Conservation (phyloP, 2,888 invertebrate genomes). For the Mycalesis mineus region DNA sequence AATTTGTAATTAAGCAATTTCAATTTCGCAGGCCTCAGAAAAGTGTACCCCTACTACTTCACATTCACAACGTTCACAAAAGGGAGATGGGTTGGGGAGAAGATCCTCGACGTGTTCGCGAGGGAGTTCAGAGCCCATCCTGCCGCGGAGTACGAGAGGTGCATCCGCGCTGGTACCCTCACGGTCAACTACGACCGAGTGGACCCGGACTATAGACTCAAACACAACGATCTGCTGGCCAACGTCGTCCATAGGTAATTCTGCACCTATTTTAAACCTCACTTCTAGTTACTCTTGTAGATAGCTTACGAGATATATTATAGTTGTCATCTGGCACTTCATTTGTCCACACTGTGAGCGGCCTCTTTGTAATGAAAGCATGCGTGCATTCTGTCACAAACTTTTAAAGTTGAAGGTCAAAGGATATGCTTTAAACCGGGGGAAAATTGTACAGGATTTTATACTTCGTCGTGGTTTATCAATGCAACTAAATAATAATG, state of each 20-base stretch:
- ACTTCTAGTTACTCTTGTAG: conserved; percentile 33
- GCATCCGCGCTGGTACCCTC: conserved; percentile 92
- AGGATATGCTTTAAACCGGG: no score
- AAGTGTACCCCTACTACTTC: conserved; percentile 98
- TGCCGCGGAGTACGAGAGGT: conserved; percentile 93
- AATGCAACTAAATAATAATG: no score
- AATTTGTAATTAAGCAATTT: no score
- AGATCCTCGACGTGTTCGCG: conserved; percentile 94
- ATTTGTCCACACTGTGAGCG: background rate
- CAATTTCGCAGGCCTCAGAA: conserved; percentile 85
- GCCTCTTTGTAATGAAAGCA: background rate
- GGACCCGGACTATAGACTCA: conserved; percentile 92
- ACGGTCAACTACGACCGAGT: conserved; percentile 96
- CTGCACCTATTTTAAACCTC: conserved; percentile 7
- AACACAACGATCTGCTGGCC: conserved; percentile 94
- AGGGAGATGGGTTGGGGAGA: conserved; percentile 96
- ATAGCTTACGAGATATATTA: conserved; percentile 36
- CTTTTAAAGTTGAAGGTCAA: no score
- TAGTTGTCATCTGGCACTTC: conserved; percentile 29
- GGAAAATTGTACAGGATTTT: no score
- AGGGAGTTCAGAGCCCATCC: conserved; percentile 96
- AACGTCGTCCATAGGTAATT: conserved; percentile 95
- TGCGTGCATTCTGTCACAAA: no score
- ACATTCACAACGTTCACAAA: conserved; percentile 97
- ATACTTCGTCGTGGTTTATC: no score